Base-by-base conservation (phyloP, 2,113 vertebrate species). In the Podiceps cristatus region DNA sequence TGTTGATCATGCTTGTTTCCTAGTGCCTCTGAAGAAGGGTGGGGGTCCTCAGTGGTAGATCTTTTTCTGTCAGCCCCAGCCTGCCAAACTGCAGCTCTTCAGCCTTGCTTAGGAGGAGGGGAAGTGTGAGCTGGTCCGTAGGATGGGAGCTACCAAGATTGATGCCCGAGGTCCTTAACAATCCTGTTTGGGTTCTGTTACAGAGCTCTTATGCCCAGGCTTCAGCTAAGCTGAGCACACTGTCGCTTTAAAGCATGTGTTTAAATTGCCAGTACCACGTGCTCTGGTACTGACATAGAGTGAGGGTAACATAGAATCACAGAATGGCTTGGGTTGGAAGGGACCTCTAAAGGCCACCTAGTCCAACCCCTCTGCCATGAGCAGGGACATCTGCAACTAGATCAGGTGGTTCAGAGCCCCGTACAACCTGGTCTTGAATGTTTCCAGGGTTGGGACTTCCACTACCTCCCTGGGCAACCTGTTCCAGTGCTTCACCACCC, bases 61-160 rank as follows among this genome's bases (percentile, higher is more conserved):
- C 58, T 56, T 16, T 74, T 63, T n/a, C 13, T 24, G 1, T 35
- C 1, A 3, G 5, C 40, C 45, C 24, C 24, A 12, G 9, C 5
- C 1, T 27, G 55, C 9, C 45, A 60, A 88, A 53, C 35, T 18
- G 11, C 28, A 45, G 16, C 23, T 62, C 29, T 47, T 81, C 63
- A 44, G 31, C 47, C n/a, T 80, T 1, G 2, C 31, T 24, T n/a
- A 4, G 4, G 40, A 24, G n/a, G 0, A 2, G 14, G 67, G 27
- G 67, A 25, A 22, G 10, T 27, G 7, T 25, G 53, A 52, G 24
- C 3, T 20, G 15, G 8, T 37, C 37, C 74, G 23, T 33, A 55
- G 50, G 23, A 42, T 35, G 52, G 5, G 42, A 90, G 23, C 28
- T 13, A 12, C 35, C 47, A 29, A 25, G 27, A 12, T 29, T 62